Evolutionary conservation across 1,140 invertebrate species (phyloP).

Genomic region (Drosophila sproati): DNA sequence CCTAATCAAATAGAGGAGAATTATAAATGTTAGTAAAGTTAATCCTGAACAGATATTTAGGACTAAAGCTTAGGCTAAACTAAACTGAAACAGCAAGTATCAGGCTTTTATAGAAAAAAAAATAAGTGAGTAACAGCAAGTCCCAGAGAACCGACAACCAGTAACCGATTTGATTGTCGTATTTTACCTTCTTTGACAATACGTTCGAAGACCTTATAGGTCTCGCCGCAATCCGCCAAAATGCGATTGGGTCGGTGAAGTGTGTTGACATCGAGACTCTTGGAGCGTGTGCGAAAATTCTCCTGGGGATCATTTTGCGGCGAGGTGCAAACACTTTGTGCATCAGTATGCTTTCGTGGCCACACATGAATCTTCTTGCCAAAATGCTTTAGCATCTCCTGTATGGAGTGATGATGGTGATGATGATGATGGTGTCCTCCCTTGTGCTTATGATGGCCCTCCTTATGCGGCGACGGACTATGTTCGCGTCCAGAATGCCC

Average conservation of each 20-base stretch:
- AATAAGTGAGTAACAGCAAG: conserved; percentile 52
- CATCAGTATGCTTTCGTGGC: conserved; percentile 86
- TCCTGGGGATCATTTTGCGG: conserved; percentile 86
- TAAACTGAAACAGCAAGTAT: conserved; percentile 15
- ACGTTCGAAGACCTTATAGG: conserved; percentile 92
- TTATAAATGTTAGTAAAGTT: neutral
- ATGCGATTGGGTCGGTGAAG: conserved; percentile 84
- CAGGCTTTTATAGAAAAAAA: neutral
- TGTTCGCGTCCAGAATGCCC: conserved; percentile 5
- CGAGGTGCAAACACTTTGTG: conserved; percentile 84
- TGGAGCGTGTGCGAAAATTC: conserved; percentile 90
- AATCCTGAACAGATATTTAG: neutral
- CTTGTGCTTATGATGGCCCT: conserved; percentile 68
- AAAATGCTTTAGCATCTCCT: conserved; percentile 90
- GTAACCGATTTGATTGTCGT: neutral
- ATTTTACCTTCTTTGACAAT: conserved; percentile 92
- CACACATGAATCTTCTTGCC: conserved; percentile 88
- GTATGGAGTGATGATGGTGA: conserved; percentile 87
- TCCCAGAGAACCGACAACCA: conserved; percentile 40
- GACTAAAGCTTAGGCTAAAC: neutral
- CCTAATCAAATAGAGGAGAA: conserved; percentile 84
- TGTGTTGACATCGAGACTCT: conserved; percentile 90
- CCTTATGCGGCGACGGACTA: conserved; percentile 68
- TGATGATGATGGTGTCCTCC: conserved; percentile 84
- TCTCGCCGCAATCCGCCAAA: conserved; percentile 90